Evolutionary conservation across 2,797 vertebrate species (phyloP), one percentile per base, ranked within the genome.

Genomic region (Clarias pachynema): DNA sequence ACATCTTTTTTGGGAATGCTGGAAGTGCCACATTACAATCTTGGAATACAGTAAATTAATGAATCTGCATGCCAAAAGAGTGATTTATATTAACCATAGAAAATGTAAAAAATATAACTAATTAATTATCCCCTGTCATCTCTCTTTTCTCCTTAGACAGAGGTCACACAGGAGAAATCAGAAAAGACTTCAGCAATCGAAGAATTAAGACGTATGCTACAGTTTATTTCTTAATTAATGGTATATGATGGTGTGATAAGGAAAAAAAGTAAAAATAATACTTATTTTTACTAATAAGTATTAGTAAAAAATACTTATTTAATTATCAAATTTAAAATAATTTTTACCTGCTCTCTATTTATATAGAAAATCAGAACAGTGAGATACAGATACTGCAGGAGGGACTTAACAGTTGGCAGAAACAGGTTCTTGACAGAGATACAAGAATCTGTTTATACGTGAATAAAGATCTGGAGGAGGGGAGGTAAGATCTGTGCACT

Each of bases 371-470:
- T 4, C 90, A 93, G 0, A 80, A 86, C 12, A 75, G 1, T 0
- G 90, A 87, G 2, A 92, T 90, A 86, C 60, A 5, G 14, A 90
- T 84, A 49, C 87, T 91, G 1, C 86, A 91, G 84, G 22, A 7
- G 2, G 84, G 92, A 1, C 90, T 94, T 31, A 60, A 91, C 59
- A 5, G 0, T 0, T 84, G 95, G 74, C 94, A 95, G 85, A 81
- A 93, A 53, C 84, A 91, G 44, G 92, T 95, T 84, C 70, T 93
- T 80, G 90, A 92, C 1, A 87, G 93, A 90, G 94, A 95, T 86
- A 89, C 88, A 59, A 84, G 88, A 15, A 82, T 95, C 80, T 96
- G 95, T 90, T 73, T 68, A 44, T 92, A 88, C 90, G 92, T 91
- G 34, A 93, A 96, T 86, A 16, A n/a, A 16, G 62, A 60, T 0